Conservation (phyloP, 2,888 invertebrate species). For the Alitta virens region DNA sequence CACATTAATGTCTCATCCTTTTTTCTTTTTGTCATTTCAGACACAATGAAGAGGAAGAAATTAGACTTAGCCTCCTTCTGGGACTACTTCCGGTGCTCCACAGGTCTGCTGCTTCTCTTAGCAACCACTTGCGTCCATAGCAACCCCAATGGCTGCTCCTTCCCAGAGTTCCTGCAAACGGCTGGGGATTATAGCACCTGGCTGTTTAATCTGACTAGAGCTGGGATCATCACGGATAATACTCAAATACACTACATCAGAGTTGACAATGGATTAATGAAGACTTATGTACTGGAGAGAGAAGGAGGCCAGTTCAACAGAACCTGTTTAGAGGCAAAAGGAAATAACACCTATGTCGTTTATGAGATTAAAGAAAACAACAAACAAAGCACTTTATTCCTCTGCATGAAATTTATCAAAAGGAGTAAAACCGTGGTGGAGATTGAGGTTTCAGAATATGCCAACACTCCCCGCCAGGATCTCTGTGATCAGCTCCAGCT, state of each 20-base stretch:
- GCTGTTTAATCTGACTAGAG: neutral
- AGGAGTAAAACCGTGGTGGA: neutral
- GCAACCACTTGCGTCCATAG: too few relatives aligned
- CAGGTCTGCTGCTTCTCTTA: too few relatives aligned
- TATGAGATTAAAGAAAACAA: neutral
- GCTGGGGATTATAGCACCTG: neutral
- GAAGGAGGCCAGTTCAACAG: neutral
- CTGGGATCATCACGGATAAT: neutral
- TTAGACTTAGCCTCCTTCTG: too few relatives aligned
- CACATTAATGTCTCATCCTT: too few relatives aligned
- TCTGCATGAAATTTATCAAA: neutral
- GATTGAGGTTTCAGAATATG: neutral
- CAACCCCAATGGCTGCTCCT: neutral
- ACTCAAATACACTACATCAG: neutral
- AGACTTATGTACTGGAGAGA: neutral
- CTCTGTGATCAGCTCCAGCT: neutral
- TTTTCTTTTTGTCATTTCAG: too few relatives aligned
- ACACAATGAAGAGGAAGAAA: too few relatives aligned
- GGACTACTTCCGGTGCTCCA: too few relatives aligned
- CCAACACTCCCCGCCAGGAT: neutral
- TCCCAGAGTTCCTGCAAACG: neutral
- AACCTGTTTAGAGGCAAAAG: neutral
- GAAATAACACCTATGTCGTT: neutral
- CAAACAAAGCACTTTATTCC: neutral
- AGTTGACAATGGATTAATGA: neutral